phyloP scores from a whole-genome alignment of 2,888 invertebrate genomes.

The Slavum lentiscoides region DNA sequence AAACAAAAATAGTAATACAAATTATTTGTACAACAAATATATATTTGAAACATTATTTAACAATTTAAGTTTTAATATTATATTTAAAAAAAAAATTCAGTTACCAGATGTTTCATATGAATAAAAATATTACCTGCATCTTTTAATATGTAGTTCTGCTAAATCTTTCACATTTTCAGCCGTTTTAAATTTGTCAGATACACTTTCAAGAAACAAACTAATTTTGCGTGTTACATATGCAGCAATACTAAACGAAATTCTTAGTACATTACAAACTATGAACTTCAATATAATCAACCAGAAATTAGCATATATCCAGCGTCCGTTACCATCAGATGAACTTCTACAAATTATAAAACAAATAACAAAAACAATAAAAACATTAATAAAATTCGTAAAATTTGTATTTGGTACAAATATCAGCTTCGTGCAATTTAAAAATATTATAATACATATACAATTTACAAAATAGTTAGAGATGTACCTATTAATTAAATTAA shows the following conservation, averaged over 20 bases:
- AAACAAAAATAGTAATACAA: no score
- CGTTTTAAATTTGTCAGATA: slow-evolving; percentile 7
- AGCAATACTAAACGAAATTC: not conserved
- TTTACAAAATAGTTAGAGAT: no score
- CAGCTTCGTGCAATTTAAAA: no score
- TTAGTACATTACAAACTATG: not conserved
- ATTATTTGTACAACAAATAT: no score
- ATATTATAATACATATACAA: no score
- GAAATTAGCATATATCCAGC: not conserved
- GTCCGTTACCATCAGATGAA: not conserved
- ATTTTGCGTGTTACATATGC: not conserved
- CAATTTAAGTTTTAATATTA: no score
- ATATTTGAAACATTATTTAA: no score
- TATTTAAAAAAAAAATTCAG: no score
- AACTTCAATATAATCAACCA: not conserved
- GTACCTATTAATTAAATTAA: no score
- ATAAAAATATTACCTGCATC: not conserved
- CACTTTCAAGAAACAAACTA: not conserved
- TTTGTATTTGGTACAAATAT: no score
- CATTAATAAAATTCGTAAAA: no score
- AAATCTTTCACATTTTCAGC: not conserved
- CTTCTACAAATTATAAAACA: slow-evolving; percentile 4
- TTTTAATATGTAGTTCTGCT: not conserved
- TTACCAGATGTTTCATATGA: no score
- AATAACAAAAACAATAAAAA: slow-evolving; percentile 4